Percentiles rank a stretch among this genome's conserved stretches.
Evolutionary conservation across 2,888 invertebrate genomes (phyloP).

Genomic region (Hypomecis punctinalis): DNA sequence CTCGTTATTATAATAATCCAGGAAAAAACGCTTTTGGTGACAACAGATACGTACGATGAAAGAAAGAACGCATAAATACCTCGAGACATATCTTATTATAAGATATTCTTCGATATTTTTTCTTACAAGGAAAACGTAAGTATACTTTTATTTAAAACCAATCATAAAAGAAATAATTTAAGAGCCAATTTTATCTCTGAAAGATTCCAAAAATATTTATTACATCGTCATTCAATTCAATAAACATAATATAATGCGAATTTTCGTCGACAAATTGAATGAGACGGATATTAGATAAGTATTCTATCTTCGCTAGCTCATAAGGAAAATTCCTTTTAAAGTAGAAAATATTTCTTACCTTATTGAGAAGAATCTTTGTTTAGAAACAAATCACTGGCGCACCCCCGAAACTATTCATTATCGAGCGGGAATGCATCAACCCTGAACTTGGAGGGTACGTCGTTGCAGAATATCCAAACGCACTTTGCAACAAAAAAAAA

Average conservation of each 20-base stretch:
- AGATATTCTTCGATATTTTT: background rate
- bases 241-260: background rate
- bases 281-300: background rate
- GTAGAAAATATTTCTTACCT: constrained; percentile 36
- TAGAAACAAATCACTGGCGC: constrained; percentile 44
- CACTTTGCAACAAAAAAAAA: constrained; percentile 56
- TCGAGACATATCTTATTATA: background rate
- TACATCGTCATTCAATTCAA: background rate
- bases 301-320: background rate
- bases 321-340: background rate
- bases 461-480: constrained; percentile 66
- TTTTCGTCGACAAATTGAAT: background rate
- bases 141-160: background rate
- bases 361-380: constrained; percentile 38
- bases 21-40: background rate
- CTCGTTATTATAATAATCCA: constrained; percentile 13
- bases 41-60: background rate
- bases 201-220: background rate
- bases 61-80: background rate
- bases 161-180: background rate
- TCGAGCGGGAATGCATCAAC: constrained; percentile 82
- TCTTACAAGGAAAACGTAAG: background rate
- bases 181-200: background rate
- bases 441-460: constrained; percentile 81
- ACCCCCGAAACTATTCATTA: constrained; percentile 66